Base-by-base conservation (phyloP, 2,797 vertebrate genomes). In the Enteromius treurensis region DNA sequence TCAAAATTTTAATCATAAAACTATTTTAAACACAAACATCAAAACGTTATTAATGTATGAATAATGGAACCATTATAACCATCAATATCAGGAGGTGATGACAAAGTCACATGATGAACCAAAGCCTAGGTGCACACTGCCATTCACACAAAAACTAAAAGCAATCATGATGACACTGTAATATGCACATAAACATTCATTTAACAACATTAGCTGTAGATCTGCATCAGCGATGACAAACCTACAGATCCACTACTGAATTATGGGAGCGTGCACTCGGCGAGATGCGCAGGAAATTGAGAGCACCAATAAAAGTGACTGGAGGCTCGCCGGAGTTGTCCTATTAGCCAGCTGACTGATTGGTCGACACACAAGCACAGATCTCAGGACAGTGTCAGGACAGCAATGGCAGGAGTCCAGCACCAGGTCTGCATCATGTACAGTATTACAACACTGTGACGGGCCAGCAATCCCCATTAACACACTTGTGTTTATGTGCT, bases 401-500 rank as follows among this genome's bases (percentile, higher is more conserved):
- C 74, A 26, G 68, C n/a, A 32, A 55, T 79, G 79, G 67, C 51
- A 60, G 60, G 60, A 26, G 13, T 82, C 76, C 76, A 84, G 69
- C 62, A 40, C 7, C 81, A 81, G 45, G 68, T 77, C 82, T 82
- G 76, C 55, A 60, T 67, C 60, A 77, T 78, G 74, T 76, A 64
- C 83, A 75, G 60, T 76, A 84, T 81, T 76, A 84, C 67, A 67
- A 74, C 83, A 53, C 14, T 26, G 71, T 64, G 68, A 81, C 42
- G 68, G 75, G 74, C 53, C 58, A 85, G 79, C 76, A 85, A 76
- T 68, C 42, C 69, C 78, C 77, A 80, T 84, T 83, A 85, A 85
- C 85, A 87, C 85, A 81, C 69, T 68, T 88, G 87, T 88, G 86
- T 87, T 85, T 84, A 88, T 82, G 79, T 76, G 83, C 34, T 47